phyloP scores from a whole-genome alignment of 23 tunicate species.

The Corella eumyota region DNA sequence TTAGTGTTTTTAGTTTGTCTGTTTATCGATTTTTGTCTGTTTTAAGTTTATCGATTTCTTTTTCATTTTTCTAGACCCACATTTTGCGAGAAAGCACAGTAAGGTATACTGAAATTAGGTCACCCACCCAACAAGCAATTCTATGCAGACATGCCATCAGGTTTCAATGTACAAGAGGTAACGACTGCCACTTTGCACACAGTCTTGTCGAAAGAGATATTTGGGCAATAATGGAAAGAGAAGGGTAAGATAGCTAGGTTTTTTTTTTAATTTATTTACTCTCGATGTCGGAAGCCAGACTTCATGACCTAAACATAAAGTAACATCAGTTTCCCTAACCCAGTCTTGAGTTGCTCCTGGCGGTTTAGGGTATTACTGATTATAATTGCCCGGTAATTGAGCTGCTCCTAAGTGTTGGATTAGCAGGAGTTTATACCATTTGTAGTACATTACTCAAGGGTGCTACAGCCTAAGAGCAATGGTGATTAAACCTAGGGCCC shows the following conservation, averaged over 20 bases:
- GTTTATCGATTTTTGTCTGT: not conserved
- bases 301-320: too few relatives aligned
- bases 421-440: too few relatives aligned
- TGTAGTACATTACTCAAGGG: too few relatives aligned
- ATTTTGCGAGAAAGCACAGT: constrained; percentile 73
- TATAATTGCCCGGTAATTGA: too few relatives aligned
- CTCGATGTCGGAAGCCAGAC: too few relatives aligned
- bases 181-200: constrained; percentile 91
- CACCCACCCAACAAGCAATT: constrained; percentile 64
- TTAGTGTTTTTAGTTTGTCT: not conserved
- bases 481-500: too few relatives aligned
- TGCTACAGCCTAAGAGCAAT: too few relatives aligned
- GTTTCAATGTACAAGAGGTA: constrained; percentile 87
- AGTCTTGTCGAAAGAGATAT: constrained; percentile 87
- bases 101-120: constrained; percentile 62
- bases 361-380: too few relatives aligned
- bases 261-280: too few relatives aligned
- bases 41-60: not conserved
- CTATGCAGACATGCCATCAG: constrained; percentile 81
- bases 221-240: constrained; percentile 84
- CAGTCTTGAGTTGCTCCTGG: too few relatives aligned
- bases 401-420: too few relatives aligned
- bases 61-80: constrained; percentile 45
- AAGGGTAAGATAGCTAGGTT: constrained; percentile 58
- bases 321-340: too few relatives aligned